Base-by-base conservation (phyloP, 2,888 invertebrate genomes). In the Mimumesa dahlbomi region DNA sequence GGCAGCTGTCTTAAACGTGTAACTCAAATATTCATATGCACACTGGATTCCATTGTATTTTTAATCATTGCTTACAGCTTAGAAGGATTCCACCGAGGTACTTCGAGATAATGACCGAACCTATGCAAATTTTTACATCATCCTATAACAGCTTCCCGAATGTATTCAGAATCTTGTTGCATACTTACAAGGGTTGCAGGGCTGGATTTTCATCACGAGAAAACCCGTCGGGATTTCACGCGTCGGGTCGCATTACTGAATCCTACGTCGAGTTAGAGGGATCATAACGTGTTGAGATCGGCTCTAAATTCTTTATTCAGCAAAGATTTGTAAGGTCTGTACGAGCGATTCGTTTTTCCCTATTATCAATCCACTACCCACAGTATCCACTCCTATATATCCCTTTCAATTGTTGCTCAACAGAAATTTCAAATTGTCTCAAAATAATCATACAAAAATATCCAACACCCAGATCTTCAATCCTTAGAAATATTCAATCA, bases 221-320 rank as follows among this genome's bases (percentile, higher is more conserved):
- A 70, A 71, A 73, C 69, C 78, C 75, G 72, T 67, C 53, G 76
- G 84, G 85, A 85, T 85, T 85, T 85, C 80, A 84, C 85, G 85
- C 85, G 86, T 85, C 85, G 82, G 75, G 75, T 82, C 78, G 85
- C 82, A 85, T 85, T 81, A 85, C 73, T 64, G 77, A 79, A 83
- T 85, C 77, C 82, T 65, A 62, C 73, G 66, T 84, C 81, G 83
- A 73, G 82, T 82, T 84, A 83, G 78, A 82, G 78, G 82, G 79
- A 85, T 85, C 84, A 85, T 74, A 73, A 69, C 71, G 79, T 73
- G 79, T 77, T 73, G 80, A 76, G 75, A 77, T 77, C 81, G 81
- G 73, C 65, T 72, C 69, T 48, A 50, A 42, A n/a, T 63, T 63
- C 50, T 58, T 69, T 72, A 22, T 25, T 36, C 54, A 9, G 31